A percentile compares a stretch with the other conserved stretches of the same genome.
Conservation (phyloP, 2,888 invertebrate species). For the Agrotis ipsilon region DNA sequence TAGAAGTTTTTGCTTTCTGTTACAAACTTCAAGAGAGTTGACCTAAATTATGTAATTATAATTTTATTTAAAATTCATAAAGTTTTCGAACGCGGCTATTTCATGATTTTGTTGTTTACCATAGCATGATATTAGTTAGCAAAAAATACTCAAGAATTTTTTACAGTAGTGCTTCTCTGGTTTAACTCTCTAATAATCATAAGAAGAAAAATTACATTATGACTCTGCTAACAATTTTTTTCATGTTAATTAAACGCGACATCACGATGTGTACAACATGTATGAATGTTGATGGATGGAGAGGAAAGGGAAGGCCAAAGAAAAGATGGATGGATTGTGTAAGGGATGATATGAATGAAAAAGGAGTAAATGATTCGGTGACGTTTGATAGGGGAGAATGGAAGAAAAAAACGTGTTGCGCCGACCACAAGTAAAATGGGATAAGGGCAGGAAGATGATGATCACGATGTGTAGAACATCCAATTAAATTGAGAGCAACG, state of each 20-base stretch:
- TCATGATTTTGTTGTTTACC: slow-evolving; percentile 30
- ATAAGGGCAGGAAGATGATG: too few species aligned
- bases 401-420: too few species aligned
- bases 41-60: slow-evolving; percentile 56
- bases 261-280: background rate
- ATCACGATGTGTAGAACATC: background rate
- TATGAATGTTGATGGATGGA: too few species aligned
- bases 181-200: slow-evolving; percentile 1
- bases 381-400: too few species aligned
- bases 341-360: too few species aligned
- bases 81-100: slow-evolving; percentile 14
- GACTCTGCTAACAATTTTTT: too few species aligned
- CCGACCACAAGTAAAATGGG: too few species aligned
- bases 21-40: slow-evolving; percentile 32
- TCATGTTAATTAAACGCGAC: too few species aligned
- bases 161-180: background rate
- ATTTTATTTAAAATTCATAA: slow-evolving; percentile 51
- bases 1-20: slow-evolving; percentile 61
- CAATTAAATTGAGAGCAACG: background rate
- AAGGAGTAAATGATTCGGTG: too few species aligned
- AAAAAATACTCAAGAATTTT: background rate
- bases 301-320: too few species aligned
- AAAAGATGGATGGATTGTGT: too few species aligned
- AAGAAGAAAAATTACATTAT: background rate
- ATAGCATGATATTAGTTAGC: slow-evolving; percentile 9